phyloP scores from a whole-genome alignment of 2,888 invertebrate species.

The Pseudoips prasinana region DNA sequence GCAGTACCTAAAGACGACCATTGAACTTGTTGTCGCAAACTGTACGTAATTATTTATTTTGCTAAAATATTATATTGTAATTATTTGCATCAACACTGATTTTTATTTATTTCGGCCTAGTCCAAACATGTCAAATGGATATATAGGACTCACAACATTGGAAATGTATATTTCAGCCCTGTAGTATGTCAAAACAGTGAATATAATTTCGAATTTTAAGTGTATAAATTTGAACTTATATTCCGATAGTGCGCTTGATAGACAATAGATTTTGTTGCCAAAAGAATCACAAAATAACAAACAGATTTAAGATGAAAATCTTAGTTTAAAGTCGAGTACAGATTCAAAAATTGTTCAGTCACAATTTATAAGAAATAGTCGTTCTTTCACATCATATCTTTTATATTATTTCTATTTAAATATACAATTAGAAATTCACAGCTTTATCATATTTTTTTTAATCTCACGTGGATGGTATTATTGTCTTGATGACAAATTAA shows the following conservation, averaged over 20 bases:
- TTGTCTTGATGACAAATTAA: slow-evolving; percentile 41
- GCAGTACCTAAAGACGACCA: too few species aligned
- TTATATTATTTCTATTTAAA: slow-evolving; percentile 36
- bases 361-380: slow-evolving; percentile 68
- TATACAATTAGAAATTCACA: slow-evolving; percentile 51
- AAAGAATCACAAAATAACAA: slow-evolving; percentile 68
- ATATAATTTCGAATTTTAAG: too few species aligned
- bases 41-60: too few species aligned
- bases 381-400: slow-evolving; percentile 39
- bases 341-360: slow-evolving; percentile 75
- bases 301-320: slow-evolving; percentile 58
- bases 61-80: too few species aligned
- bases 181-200: too few species aligned
- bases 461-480: slow-evolving; percentile 40
- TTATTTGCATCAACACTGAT: too few species aligned
- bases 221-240: too few species aligned
- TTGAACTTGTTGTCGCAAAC: too few species aligned
- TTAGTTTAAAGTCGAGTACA: slow-evolving; percentile 63
- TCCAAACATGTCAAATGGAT: too few species aligned
- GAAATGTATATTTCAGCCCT: too few species aligned
- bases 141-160: too few species aligned
- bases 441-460: slow-evolving; percentile 25
- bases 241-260: slow-evolving; percentile 40
- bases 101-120: too few species aligned
- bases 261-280: slow-evolving; percentile 24